phyloP scores from a whole-genome alignment of 2,113 vertebrate genomes.

The Maccullochella peelii region DNA sequence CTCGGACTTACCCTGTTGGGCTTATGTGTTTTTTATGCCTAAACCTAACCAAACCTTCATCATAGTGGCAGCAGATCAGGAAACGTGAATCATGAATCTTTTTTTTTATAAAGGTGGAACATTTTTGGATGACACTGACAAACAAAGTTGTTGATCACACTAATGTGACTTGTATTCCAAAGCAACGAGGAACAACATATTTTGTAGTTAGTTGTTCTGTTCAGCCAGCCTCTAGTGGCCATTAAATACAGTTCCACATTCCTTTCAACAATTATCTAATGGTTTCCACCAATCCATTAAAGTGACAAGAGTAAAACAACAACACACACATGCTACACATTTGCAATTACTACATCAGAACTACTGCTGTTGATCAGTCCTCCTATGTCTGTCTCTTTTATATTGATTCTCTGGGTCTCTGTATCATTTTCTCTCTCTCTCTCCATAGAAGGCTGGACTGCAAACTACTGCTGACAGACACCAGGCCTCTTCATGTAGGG shows the following conservation, averaged over 20 bases:
- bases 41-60: too few relatives aligned
- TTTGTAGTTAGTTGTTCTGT: not conserved
- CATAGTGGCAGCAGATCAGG: not conserved
- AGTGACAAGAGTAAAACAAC: not conserved
- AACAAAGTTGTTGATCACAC: not conserved
- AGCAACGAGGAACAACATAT: not conserved
- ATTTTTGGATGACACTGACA: not conserved
- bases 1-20: too few relatives aligned
- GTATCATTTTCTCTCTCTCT: slow-evolving; percentile 32
- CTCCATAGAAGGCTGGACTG: slow-evolving; percentile 62
- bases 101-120: not conserved
- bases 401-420: not conserved
- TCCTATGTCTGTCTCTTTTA: not conserved
- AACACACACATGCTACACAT: not conserved
- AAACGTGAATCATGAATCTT: too few relatives aligned
- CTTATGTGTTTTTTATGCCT: too few relatives aligned
- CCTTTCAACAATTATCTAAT: not conserved
- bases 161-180: not conserved
- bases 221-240: not conserved
- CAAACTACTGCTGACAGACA: slow-evolving; percentile 47
- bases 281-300: not conserved
- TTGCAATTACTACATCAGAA: not conserved
- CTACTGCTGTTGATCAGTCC: not conserved
- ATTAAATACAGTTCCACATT: not conserved
- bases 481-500: slow-evolving; percentile 39